Evolutionary conservation across 2,888 invertebrate species (phyloP), one percentile per base, ranked within the genome.

Genomic region (Salticus scenicus): DNA sequence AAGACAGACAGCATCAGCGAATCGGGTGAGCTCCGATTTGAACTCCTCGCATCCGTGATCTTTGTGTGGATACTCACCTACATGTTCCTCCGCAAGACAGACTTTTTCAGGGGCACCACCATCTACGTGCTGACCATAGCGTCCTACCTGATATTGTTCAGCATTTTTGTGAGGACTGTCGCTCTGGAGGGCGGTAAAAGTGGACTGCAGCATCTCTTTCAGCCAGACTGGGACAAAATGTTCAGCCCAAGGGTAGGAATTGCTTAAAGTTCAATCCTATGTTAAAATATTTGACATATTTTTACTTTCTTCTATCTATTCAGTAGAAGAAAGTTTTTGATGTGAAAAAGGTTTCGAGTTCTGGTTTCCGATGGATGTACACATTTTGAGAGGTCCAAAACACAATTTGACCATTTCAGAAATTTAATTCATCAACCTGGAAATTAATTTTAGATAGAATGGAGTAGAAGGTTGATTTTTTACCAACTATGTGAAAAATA

Each of bases 11-110:
- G 97, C 37, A 95, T 98, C 87, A 96, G 96, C 90, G 94, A 94
- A 89, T 94, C 95, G 30, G 96, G 96, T 83, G 93, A 93, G 88
- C 92, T 98, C 91, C 93, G 97, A 89, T 97, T 97, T 96, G 97
- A 97, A 90, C 92, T 98, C 85, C 95, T 96, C 42, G 95, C 97
- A 67, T 97, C 97, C 90, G 93, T 98, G 78, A 93, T 97, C 72
- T 94, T 96, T 90, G 96, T 97, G 88, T 98, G 98, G 98, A 93
- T 97, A 87, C 92, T 98, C 89, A 97, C 98, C 76, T 98, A 98
- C 92, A 97, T 98, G 92, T 97, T 97, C 88, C 94, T 98, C 71
- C 98, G 97, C 96, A 98, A 98, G 92, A 41, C 88, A 10, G 75
- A 77, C 72, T 83, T 69, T 72, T 87, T 89, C 72, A 67, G 91